Percentiles rank a stretch among this genome's conserved stretches.
Evolutionary conservation across 2,888 invertebrate species (phyloP).

Genomic region (Heliconius cydno): DNA sequence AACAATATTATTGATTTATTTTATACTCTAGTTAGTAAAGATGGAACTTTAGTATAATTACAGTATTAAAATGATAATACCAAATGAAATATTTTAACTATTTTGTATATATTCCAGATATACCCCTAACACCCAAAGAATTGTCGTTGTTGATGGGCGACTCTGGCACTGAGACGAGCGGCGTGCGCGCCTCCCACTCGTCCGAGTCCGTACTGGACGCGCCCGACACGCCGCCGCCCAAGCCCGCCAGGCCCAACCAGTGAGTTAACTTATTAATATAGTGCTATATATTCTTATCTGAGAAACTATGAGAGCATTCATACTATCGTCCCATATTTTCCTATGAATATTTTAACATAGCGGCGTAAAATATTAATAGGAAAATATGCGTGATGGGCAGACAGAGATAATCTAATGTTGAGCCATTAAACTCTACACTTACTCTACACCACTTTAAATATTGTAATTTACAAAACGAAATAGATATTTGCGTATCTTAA

Average conservation of each 20-base stretch:
- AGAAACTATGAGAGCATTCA: too few relatives aligned
- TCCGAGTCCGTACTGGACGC: constrained; percentile 89
- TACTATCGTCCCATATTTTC: too few relatives aligned
- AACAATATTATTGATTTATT: neutral
- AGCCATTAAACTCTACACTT: neutral
- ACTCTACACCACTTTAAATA: neutral
- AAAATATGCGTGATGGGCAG: too few relatives aligned
- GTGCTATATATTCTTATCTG: too few relatives aligned
- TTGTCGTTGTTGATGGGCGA: constrained; percentile 87
- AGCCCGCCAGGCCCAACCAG: constrained; percentile 92
- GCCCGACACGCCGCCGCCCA: constrained; percentile 89
- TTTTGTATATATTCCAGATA: constrained; percentile 83
- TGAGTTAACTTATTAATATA: constrained; percentile 59
- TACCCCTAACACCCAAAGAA: constrained; percentile 92
- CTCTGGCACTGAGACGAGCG: constrained; percentile 80
- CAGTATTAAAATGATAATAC: neutral
- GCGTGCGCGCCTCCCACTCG: constrained; percentile 90
- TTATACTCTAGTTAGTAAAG: neutral
- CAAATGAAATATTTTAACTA: neutral
- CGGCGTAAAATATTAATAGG: too few relatives aligned
- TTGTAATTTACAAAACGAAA: neutral
- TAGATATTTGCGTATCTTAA: neutral
- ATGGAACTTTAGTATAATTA: neutral
- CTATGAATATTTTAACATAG: too few relatives aligned
- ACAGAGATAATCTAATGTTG: neutral